A percentile compares a stretch with the other conserved stretches of the same genome.
These are phyloP conservation scores for Fragum sueziense DNA, from an alignment of 2,888 invertebrate species.

Conservation along the genomic window DNA sequence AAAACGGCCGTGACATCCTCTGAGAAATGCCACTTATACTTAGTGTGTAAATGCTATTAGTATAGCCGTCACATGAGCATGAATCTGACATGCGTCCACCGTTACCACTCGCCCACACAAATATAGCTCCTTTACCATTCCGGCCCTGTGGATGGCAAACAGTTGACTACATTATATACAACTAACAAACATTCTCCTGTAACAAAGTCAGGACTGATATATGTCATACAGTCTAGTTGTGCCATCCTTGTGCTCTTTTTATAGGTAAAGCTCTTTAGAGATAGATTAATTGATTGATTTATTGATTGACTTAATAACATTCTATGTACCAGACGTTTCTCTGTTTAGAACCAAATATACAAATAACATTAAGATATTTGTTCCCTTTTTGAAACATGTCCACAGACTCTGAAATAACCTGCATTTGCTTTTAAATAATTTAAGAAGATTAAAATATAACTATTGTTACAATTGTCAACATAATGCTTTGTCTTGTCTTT, in stretches of 20 bases:
- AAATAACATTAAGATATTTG: too few species aligned
- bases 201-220: not conserved
- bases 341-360: too few species aligned
- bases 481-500: too few species aligned
- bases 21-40: slow-evolving; percentile 59
- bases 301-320: too few species aligned
- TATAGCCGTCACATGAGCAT: slow-evolving; percentile 61
- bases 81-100: slow-evolving; percentile 54
- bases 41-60: slow-evolving; percentile 60
- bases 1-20: slow-evolving; percentile 46
- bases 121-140: slow-evolving; percentile 58
- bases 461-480: too few species aligned
- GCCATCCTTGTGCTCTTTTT: not conserved
- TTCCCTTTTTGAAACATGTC: too few species aligned
- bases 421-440: too few species aligned
- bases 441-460: too few species aligned
- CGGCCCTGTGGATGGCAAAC: slow-evolving; percentile 53
- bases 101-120: slow-evolving; percentile 62
- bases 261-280: too few species aligned
- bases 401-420: too few species aligned
- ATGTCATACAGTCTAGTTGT: not conserved
- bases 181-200: not conserved
- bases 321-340: too few species aligned
- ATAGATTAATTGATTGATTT: too few species aligned
- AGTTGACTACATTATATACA: not conserved